phyloP scores from a whole-genome alignment of 1,140 invertebrate genomes.

The Trichonephila clavata region DNA sequence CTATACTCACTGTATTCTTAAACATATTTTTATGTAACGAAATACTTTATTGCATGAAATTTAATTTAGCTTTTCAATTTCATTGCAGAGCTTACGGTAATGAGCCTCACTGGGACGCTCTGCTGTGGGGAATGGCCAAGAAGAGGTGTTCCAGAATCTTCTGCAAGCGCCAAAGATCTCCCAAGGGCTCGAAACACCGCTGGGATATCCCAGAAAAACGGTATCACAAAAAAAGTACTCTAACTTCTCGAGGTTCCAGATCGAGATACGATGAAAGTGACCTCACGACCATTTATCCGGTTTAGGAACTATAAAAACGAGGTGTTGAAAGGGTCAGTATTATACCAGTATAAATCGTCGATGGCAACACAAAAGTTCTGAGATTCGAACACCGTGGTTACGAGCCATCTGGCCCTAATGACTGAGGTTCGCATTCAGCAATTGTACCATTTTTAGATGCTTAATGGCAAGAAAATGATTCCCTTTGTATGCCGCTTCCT shows the following conservation, averaged over 20 bases:
- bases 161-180: conserved; percentile 61
- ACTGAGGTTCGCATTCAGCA: background rate
- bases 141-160: conserved; percentile 58
- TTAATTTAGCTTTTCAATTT: background rate
- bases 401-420: background rate
- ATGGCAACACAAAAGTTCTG: background rate
- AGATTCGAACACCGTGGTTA: background rate
- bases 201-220: conserved; percentile 29
- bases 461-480: conserved; percentile 18
- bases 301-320: background rate
- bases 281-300: conserved; percentile 18
- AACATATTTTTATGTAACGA: too few species aligned
- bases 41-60: too few species aligned
- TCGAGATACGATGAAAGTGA: background rate
- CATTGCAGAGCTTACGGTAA: conserved; percentile 28
- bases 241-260: background rate
- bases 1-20: too few species aligned
- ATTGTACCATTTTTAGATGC: background rate
- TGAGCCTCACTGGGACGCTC: conserved; percentile 71
- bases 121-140: conserved; percentile 68
- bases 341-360: background rate
- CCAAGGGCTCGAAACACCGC: conserved; percentile 58
- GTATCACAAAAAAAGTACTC: background rate
- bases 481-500: background rate
- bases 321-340: background rate